Base-by-base conservation (phyloP, 2,113 vertebrate genomes). In the Myotis brandtii region DNA sequence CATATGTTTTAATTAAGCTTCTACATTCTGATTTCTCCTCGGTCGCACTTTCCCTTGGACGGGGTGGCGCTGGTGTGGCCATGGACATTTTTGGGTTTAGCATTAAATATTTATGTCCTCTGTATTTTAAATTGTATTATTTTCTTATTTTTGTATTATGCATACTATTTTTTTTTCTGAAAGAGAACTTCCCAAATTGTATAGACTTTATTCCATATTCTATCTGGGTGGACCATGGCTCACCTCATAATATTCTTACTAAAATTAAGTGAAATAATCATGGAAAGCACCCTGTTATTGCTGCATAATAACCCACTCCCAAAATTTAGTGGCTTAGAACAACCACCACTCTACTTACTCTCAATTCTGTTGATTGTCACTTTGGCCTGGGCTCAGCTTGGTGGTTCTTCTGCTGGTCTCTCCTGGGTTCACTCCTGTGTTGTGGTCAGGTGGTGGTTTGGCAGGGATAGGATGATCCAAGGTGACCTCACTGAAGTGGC, bases 101-200 rank as follows among this genome's bases (percentile, higher is more conserved):
- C 70, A n/a, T 70, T 94, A 43, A 27, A 8, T 70, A 9, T 70
- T 76, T 86, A 52, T 67, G 20, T 87, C 67, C 59, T 96, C 92
- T 88, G 37, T 79, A 59, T 91, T 80, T 91, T 16, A 91, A 27
- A 87, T 50, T 77, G 40, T 50, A 25, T 81, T 86, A 75, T 89
- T 96, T 92, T 82, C 32, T 76, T 70, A 11, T 69, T 88, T 79
- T 83, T 87, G 13, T 64, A 54, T 85, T 54, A 30, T 46, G 6
- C 18, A 1, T 37, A 46, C 23, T 80, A 50, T 73, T 93, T 93
- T 56, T 56, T 23, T 87, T 72, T 32, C 69, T 30, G 66, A 90
- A 95, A 87, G 89, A 88, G 69, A 92, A 52, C 20, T 59, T 48
- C n/a, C 7, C 16, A 64, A 59, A 40, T 72, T 50, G 2, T 25